Conservation (phyloP, 2,113 vertebrate species). For the Rana temporaria region DNA sequence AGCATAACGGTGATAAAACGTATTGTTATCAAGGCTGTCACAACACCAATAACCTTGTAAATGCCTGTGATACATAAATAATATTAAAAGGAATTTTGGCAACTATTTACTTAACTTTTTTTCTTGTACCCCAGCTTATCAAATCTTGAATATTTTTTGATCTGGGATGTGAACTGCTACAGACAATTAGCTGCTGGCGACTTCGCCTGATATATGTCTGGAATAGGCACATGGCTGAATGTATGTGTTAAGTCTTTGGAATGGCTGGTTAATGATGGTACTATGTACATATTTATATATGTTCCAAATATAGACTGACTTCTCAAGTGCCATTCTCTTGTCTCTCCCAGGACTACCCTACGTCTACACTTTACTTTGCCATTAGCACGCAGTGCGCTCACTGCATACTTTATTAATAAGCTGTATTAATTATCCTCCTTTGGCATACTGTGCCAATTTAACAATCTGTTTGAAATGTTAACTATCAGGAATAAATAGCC, state of each 20-base stretch:
- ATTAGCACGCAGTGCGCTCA: background rate
- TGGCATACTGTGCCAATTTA: background rate
- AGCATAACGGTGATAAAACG: too few species aligned
- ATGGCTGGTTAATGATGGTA: background rate
- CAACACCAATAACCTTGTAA: too few species aligned
- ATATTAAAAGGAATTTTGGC: too few species aligned
- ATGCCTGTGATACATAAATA: too few species aligned
- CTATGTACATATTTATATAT: background rate
- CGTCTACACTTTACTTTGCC: background rate
- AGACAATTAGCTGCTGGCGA: too few species aligned
- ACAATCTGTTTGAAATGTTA: background rate
- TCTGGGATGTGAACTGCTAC: too few species aligned
- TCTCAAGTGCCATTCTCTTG: background rate
- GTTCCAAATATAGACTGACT: background rate
- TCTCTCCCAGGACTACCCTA: background rate
- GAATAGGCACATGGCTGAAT: background rate
- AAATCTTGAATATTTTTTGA: too few species aligned
- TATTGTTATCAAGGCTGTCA: too few species aligned
- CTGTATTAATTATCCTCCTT: background rate
- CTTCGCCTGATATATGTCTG: background rate
- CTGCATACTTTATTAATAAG: constrained; percentile 30
- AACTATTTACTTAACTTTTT: too few species aligned
- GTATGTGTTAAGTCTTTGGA: background rate
- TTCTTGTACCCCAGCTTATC: too few species aligned
- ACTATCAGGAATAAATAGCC: background rate